Evolutionary conservation across 1,140 invertebrate genomes (phyloP), one percentile per base, ranked within the genome.

Genomic region (Dinoponera quadriceps): DNA sequence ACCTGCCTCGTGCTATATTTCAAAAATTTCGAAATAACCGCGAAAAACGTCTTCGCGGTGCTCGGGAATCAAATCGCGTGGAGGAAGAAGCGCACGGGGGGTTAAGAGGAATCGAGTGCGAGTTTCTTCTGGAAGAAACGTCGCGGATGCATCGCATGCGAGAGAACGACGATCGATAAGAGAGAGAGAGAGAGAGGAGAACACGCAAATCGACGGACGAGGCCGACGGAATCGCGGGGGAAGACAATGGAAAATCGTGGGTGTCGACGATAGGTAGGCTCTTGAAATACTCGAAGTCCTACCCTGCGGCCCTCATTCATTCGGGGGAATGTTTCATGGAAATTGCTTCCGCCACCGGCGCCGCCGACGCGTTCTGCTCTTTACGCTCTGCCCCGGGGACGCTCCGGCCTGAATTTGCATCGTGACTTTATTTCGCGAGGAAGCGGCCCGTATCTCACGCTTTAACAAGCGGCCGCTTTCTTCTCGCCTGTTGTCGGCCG

Each of bases 241-340:
- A 87, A 77, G 59, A 72, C 59, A 84, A 77, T 49, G 74, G 65
- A 68, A 59, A 84, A 72, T 44, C 29, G 65, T 54, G 51, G 22
- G 27, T 85, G 63, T 75, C 78, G 73, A 55, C 54, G 62, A 69
- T 71, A 84, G 69, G 22, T 59, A 55, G 63, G 57, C 66, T 57
- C 66, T n/a, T 14, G 13, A 54, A 66, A 20, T 87, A 85, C 62
- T 83, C 60, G 51, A 83, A 83, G 85, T 82, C 66, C 62, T 78
- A 85, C 77, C 69, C 74, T 62, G 33, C 63, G 65, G 51, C 65
- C 44, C 65, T 86, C 88, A 78, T 89, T 86, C 87, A 78, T 87
- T 89, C 87, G 85, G 48, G 87, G 62, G 87, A 86, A 89, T 89
- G 88, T 89, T 89, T 89, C 81, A 89, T 89, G 88, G 88, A 84